Base-by-base conservation (phyloP, 2,113 vertebrate species). In the Rallus limicola region DNA sequence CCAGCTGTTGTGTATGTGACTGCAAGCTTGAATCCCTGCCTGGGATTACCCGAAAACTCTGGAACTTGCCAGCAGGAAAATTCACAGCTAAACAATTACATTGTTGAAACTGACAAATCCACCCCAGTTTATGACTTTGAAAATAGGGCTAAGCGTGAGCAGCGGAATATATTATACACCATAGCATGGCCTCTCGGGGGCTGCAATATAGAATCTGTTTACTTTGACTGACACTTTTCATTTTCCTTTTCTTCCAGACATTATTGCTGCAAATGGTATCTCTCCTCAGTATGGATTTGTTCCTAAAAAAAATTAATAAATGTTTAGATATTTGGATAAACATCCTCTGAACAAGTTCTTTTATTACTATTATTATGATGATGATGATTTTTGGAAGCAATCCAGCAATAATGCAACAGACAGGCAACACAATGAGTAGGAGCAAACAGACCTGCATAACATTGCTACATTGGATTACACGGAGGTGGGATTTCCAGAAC, bases 31-130 rank as follows among this genome's bases (percentile, higher is more conserved):
- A 96, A 70, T 96, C 91, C 92, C 97, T 97, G 84, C 36, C 90
- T 95, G 84, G 96, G 92, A 96, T 92, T 97, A 92, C 80, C 93
- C 93, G 94, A 94, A 97, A 97, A 93, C 86, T 95, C 85, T 80
- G 91, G 38, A 90, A 93, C 46, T 92, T 95, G 88, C 81, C 92
- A 91, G 83, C 75, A 95, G 82, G 62, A 96, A 97, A 94, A 96
- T 96, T 85, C 97, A 96, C 93, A 97, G 92, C 87, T 94, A 90
- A 96, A 96, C 96, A 97, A 97, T 97, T 97, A 96, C 56, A 96
- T 83, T 96, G 95, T 97, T 98, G 97, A 98, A 98, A 97, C 89
- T 98, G 95, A 96, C 94, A 97, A 97, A 96, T 97, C 92, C 88
- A 67, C 86, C 53, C 46, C 89, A 91, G 93, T 95, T 97, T 97